Base-by-base conservation (phyloP, 2,888 invertebrate species). In the Cylloceria caligata region DNA sequence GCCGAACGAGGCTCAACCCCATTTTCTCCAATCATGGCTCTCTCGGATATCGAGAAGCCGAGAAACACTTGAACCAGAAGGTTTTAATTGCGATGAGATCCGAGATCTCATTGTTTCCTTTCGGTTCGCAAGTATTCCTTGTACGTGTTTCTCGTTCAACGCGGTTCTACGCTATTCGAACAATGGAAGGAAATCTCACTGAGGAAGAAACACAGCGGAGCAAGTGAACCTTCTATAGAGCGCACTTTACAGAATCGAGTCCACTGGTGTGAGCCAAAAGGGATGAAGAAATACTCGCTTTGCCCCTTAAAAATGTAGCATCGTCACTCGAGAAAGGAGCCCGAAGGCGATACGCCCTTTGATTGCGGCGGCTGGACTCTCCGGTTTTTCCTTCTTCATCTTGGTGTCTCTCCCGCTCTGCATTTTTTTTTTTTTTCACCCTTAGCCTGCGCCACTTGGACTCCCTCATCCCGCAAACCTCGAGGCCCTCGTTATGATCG, bases 41-140 rank as follows among this genome's bases (percentile, higher is more conserved):
- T 79, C 81, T 80, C 79, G 79, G 78, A 81, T 83, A 65, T 55
- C 60, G 71, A 60, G 16, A 89, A 90, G 88, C 75, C 68, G 89
- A 86, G 89, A 88, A 90, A 89, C 89, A 91, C 89, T 90, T 89
- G 89, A 89, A 88, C 88, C 91, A 89, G 91, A 91, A 91, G 89
- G 88, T 91, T 91, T 91, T 91, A 91, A 91, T 91, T 91, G 90
- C 90, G 85, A 84, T 81, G 77, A 90, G 85, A 83, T 86, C 88
- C 82, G 87, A 83, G 80, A 88, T 86, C 88, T 86, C 88, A 87
- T 90, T 90, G 90, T 91, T 91, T 90, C 91, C 89, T 85, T 89
- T 87, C 85, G 87, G 88, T 83, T 88, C 87, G 85, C 82, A 83
- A 87, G 47, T 64, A 67, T 79, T 74, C 45, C 52, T 64, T 13